Base-by-base conservation (phyloP, 2,797 vertebrate genomes). In the Arctocebus calabarensis region DNA sequence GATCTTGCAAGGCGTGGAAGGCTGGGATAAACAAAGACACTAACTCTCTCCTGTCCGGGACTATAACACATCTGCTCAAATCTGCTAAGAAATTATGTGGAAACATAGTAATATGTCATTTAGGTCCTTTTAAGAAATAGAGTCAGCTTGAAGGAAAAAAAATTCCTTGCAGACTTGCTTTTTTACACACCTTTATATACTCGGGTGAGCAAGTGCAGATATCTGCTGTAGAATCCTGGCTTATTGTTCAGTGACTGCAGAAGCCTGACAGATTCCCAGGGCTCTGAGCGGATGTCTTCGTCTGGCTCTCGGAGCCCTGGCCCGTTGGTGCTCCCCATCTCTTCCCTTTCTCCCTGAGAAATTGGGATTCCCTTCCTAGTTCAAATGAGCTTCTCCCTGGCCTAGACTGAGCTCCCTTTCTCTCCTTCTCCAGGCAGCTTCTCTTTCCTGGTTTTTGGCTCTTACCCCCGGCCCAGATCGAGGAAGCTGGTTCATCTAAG, bases 1-100 rank as follows among this genome's bases (percentile, higher is more conserved):
- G 71, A 92, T 94, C 77, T 85, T 90, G 32, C n/a, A 71, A 78
- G 86, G 68, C 62, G 59, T 59, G 57, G 73, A 79, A 95, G 68
- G 66, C 57, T 71, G 78, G 40, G 34, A 64, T 87, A 74, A 87
- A 48, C 90, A 83, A 66, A 92, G 96, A 43, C 48, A 55, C 16
- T 14, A 11, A 68, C 43, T 74, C 71, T 62, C 43, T 74, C 71
- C 75, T 89, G 75, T 61, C 94, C 71, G 59, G 61, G 34, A 13
- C 64, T 73, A 4, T 64, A 52, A 64, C 45, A 82, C 8, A 70
- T 59, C 79, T 87, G 71, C 64, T 94, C 37, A 62, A 32, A 77
- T 92, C 64, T 81, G 32, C 70, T 94, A 81, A 75, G 87, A 91
- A 68, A 84, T 82, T 78, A 78, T 55, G 83, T 52, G 52, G 62